A percentile compares a stretch with the other conserved stretches of the same genome.
Evolutionary conservation across 2,113 vertebrate species (phyloP).

Genomic region (Sceloporus undulatus): DNA sequence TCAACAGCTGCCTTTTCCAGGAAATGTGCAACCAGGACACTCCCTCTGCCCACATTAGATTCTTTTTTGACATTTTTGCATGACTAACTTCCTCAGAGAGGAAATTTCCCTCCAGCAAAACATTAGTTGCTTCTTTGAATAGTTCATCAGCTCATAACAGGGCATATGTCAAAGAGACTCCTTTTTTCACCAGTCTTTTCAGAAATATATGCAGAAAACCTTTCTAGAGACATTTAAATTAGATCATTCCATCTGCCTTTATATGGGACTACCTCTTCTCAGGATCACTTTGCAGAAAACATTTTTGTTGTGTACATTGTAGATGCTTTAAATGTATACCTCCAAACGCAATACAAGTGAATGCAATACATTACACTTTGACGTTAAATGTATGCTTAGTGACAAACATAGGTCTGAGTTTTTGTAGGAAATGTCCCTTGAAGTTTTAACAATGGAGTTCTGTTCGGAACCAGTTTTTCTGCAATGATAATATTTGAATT

Average conservation of each 20-base stretch:
- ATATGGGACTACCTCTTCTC: background rate
- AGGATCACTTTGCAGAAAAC: background rate
- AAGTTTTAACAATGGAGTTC: background rate
- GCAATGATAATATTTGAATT: background rate
- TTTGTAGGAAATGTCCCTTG: background rate
- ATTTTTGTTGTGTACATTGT: background rate
- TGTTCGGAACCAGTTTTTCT: background rate
- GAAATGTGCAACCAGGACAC: conserved; percentile 74
- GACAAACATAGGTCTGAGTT: too few relatives aligned
- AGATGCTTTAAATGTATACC: background rate
- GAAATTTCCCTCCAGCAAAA: conserved; percentile 70
- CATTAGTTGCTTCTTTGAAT: conserved; percentile 32
- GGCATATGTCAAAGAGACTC: conserved; percentile 5
- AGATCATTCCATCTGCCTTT: background rate
- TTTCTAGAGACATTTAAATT: background rate
- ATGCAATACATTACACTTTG: background rate
- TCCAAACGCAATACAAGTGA: background rate
- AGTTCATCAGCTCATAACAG: conserved; percentile 29
- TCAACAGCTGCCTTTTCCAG: conserved; percentile 67
- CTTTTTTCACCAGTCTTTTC: background rate
- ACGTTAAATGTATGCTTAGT: too few relatives aligned
- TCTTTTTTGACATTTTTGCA: conserved; percentile 49
- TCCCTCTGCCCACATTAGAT: conserved; percentile 69
- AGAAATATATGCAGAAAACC: conserved; percentile 29
- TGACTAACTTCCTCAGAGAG: conserved; percentile 75